A percentile compares a stretch with the other conserved stretches of the same genome.
Evolutionary conservation across 2,797 vertebrate genomes (phyloP).

Genomic region (Sylvilagus floridanus): DNA sequence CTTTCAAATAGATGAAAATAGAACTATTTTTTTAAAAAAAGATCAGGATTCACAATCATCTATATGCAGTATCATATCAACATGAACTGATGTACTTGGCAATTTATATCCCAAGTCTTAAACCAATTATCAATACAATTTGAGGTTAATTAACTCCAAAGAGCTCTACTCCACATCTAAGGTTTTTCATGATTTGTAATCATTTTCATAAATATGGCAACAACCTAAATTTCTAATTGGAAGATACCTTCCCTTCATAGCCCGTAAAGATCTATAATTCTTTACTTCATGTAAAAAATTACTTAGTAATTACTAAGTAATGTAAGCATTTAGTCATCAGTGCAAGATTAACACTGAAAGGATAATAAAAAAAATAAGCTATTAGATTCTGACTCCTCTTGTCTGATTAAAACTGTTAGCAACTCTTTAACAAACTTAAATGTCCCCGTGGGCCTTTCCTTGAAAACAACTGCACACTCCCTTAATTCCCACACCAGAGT

Average conservation of each 20-base stretch:
- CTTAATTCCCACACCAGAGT: neutral
- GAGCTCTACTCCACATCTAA: neutral
- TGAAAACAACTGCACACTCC: neutral
- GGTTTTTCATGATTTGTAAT: conserved; percentile 32
- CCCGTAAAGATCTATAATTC: conserved; percentile 7
- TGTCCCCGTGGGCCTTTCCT: neutral
- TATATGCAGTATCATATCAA: neutral
- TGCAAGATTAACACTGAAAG: conserved; percentile 1
- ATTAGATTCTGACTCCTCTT: neutral
- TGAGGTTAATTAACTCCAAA: neutral
- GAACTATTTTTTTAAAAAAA: no score
- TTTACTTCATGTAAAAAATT: neutral
- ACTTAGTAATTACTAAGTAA: neutral
- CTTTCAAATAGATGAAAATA: no score
- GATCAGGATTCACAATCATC: neutral
- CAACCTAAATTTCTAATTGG: conserved; percentile 32
- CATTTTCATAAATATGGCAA: conserved; percentile 31
- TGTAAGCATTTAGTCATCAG: neutral
- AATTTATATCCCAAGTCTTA: conserved; percentile 38
- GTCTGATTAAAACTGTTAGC: conserved; percentile 13
- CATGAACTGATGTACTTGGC: neutral
- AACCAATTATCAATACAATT: conserved; percentile 39
- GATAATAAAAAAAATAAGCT: neutral
- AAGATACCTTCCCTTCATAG: neutral
- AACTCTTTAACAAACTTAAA: neutral